Base-by-base conservation (phyloP, 2,797 vertebrate genomes). In the Xerus rutilus region DNA sequence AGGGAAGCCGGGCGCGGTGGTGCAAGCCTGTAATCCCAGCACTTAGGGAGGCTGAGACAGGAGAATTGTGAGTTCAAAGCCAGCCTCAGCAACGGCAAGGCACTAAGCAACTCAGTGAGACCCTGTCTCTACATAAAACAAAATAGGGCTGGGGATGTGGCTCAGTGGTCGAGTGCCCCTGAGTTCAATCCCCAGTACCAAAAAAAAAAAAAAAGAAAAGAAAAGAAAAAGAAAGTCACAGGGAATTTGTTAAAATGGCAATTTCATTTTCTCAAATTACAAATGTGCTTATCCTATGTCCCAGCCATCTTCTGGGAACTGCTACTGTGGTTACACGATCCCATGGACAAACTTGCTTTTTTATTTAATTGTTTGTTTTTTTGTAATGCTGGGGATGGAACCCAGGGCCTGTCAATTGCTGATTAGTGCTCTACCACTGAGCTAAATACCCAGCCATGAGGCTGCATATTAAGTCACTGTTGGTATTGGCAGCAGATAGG, bases 261-360 rank as follows among this genome's bases (percentile, higher is more conserved):
- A 0, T 70, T 93, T 76, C 45, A 2, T 39, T 91, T 89, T n/a
- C 20, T 23, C 20, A 14, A 28, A 43, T 59, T 17, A 35, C 30
- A 30, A 11, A 64, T 12, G 30, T 0, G 1, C 35, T 76, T 70
- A 21, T 10, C 23, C 12, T 89, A 35, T 85, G 65, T 52, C 45
- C n/a, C 47, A 23, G 39, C 74, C 0, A 0, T 43, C 62, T 62
- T 52, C 72, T 54, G 85, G 52, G 52, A 78, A 23, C 4, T 59
- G 0, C 69, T 47, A 1, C 78, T 2, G 7, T 11, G 74, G 72
- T 11, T 8, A 17, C 17, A 1, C 13, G 0, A 1, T 28, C 14
- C 52, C 59, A 18, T 49, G 52, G 54, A 28, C 9, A 25, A 20
- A 39, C 15, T 18, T 17, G 35, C 28, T 45, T 82, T 62, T 39